Conservation (phyloP, 1,140 invertebrate genomes). For the Neodiprion pinetum region DNA sequence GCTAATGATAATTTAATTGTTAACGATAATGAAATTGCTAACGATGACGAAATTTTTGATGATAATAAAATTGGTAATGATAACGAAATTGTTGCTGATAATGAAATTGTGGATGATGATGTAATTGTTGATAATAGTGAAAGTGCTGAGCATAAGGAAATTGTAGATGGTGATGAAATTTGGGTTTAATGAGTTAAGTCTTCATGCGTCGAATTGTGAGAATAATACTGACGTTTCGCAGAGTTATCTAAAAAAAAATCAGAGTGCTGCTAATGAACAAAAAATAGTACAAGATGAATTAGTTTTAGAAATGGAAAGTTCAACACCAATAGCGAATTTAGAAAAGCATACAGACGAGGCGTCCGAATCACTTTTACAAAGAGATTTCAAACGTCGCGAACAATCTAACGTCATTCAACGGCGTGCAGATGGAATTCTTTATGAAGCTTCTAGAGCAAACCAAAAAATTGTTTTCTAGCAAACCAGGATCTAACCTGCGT, state of each 20-base stretch:
- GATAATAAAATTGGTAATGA: too few relatives aligned
- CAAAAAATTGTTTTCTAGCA: neutral
- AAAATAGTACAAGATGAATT: too few relatives aligned
- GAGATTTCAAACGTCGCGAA: neutral
- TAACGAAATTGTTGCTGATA: too few relatives aligned
- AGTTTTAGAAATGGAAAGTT: too few relatives aligned
- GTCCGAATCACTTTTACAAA: neutral
- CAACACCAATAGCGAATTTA: neutral
- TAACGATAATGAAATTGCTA: too few relatives aligned
- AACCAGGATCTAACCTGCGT: neutral
- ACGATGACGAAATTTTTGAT: too few relatives aligned
- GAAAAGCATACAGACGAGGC: neutral
- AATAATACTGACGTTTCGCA: neutral
- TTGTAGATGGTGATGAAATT: too few relatives aligned
- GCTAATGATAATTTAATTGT: too few relatives aligned
- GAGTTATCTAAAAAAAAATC: neutral
- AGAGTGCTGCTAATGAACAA: neutral
- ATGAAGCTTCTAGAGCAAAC: neutral
- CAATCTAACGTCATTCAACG: neutral
- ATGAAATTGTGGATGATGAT: too few relatives aligned
- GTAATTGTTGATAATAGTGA: too few relatives aligned
- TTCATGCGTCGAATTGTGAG: neutral
- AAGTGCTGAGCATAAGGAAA: too few relatives aligned
- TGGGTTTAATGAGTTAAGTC: too few relatives aligned
- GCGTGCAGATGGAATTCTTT: neutral